A percentile compares a stretch with the other conserved stretches of the same genome.
Evolutionary conservation across 1,140 invertebrate species (phyloP).

Genomic region (Spodoptera frugiperda): DNA sequence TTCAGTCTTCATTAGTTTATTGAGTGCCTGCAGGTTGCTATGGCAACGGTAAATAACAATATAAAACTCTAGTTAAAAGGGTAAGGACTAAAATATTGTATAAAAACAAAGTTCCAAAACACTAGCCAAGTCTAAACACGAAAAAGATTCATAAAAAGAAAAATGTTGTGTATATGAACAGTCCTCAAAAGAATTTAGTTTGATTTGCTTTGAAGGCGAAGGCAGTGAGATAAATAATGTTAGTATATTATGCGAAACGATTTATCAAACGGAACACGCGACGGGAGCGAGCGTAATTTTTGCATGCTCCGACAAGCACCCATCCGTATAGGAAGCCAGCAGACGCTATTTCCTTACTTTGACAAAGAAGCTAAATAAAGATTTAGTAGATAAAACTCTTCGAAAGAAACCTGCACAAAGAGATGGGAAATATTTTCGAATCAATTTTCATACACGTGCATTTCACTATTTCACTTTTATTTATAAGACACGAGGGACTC

Average conservation of each 20-base stretch:
- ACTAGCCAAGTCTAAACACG: not conserved
- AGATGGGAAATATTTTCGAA: too few relatives aligned
- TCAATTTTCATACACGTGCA: too few relatives aligned
- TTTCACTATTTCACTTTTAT: too few relatives aligned
- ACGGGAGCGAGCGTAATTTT: not conserved
- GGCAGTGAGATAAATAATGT: conserved; percentile 16
- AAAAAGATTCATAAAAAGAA: not conserved
- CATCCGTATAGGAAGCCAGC: not conserved
- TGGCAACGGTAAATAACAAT: not conserved
- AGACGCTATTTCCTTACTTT: not conserved
- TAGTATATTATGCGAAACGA: conserved; percentile 30
- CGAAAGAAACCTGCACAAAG: too few relatives aligned
- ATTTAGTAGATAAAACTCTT: too few relatives aligned
- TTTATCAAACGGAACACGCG: conserved; percentile 19
- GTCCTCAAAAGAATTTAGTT: not conserved
- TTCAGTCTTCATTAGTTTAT: not conserved
- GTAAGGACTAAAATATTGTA: too few relatives aligned
- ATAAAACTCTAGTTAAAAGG: not conserved
- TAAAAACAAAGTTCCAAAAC: not conserved
- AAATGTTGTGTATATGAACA: not conserved
- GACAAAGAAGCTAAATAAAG: too few relatives aligned
- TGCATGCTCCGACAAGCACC: not conserved
- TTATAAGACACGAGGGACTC: too few relatives aligned
- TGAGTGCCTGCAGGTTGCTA: not conserved
- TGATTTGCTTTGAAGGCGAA: conserved; percentile 6